Evolutionary conservation across 2,888 invertebrate genomes (phyloP).

Genomic region (Rhogogaster chlorosoma): DNA sequence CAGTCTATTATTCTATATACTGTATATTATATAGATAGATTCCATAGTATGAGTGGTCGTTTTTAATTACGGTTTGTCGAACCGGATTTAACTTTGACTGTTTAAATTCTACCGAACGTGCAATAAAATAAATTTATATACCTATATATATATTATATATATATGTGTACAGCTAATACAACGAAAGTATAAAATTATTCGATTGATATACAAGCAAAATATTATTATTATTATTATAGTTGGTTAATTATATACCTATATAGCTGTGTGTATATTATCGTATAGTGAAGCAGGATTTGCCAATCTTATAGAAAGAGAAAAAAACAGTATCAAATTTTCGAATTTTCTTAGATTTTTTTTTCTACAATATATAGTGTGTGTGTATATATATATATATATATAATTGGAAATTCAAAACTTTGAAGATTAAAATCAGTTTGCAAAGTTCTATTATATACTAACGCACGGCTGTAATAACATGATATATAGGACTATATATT

Average conservation of each 20-base stretch:
- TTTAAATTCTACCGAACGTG: background rate
- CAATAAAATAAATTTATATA: background rate
- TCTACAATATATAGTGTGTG: too few species aligned
- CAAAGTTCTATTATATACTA: background rate
- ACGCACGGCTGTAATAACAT: background rate
- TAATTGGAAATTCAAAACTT: background rate
- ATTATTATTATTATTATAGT: background rate
- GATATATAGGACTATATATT: background rate
- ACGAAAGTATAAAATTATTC: background rate
- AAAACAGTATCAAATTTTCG: background rate
- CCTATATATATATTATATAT: background rate
- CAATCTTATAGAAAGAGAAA: background rate
- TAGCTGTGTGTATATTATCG: background rate
- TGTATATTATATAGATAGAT: background rate
- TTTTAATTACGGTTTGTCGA: background rate
- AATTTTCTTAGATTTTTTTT: background rate
- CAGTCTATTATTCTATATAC: background rate
- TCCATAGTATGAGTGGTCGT: background rate
- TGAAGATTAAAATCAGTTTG: background rate
- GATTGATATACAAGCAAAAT: background rate
- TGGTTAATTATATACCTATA: background rate
- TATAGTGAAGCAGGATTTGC: background rate
- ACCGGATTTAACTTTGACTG: background rate
- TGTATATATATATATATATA: background rate
- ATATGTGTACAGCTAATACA: background rate